Evolutionary conservation across 2,797 vertebrate species (phyloP), one percentile per base, ranked within the genome.

Genomic region (Hydrophis major): DNA sequence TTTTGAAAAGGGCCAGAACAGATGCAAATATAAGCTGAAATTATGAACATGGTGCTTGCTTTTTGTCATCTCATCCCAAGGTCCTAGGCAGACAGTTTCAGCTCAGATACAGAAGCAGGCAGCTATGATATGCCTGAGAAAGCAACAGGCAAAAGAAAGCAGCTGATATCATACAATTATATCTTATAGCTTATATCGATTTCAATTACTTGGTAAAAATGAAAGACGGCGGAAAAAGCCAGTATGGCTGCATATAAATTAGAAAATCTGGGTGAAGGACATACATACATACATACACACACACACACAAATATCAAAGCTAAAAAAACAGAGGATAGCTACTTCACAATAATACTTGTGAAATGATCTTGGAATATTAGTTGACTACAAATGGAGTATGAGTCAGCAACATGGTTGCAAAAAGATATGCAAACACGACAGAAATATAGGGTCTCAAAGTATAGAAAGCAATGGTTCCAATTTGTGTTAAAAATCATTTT

Each of bases 1-100:
- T 89, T 83, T 32, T 61, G 92, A 1, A 60, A 88, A 95, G 89
- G 18, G 59, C 5, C 27, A 55, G 66, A 86, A n/a, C 28, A 87
- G 55, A 55, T 74, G 0, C 20, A 89, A 0, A 53, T 5, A 37
- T 93, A 55, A 5, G 6, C 27, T 0, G 2, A 0, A 2, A 28
- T 0, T 20, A 93, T 0, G 55, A 91, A 56, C 50, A 89, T 10
- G 4, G 42, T 42, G 55, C 92, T 66, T 27, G 91, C 91, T 92
- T 69, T 92, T 91, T 89, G 60, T 63, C 57, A 0, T 5, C 91
- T 1, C 2, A 53, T 74, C 0, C 87, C 0, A 0, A 88, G 16
- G 90, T n/a, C n/a, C 42, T 8, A 50, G 8, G 10, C 37, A 25
- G 18, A 78, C 1, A 92, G 66, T 92, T 92, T 61, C 8, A 92